Evolutionary conservation across 2,113 vertebrate species (phyloP).

Genomic region (Centropristis striata): DNA sequence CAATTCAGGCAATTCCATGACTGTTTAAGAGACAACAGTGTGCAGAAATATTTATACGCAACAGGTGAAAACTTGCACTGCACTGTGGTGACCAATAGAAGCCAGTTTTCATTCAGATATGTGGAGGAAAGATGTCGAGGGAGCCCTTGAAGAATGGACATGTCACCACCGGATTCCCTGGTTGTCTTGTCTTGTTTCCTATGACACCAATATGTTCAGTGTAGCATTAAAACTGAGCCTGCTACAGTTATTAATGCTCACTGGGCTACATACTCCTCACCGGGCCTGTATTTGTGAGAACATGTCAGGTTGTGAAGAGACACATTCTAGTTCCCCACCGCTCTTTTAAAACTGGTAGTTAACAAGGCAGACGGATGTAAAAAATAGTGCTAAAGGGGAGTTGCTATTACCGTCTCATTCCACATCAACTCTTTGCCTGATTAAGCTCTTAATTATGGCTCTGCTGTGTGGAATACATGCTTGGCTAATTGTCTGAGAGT

Average conservation of each 20-base stretch:
- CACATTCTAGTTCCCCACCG: not conserved
- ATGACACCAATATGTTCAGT: too few relatives aligned
- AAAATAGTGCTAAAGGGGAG: constrained; percentile 42
- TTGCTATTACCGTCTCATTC: constrained; percentile 58
- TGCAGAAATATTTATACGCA: too few relatives aligned
- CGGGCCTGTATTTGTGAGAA: not conserved
- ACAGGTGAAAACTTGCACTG: too few relatives aligned
- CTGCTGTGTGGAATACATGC: constrained; percentile 54
- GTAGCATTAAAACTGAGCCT: too few relatives aligned
- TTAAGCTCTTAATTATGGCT: constrained; percentile 72
- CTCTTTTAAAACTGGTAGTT: not conserved
- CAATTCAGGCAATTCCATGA: too few relatives aligned
- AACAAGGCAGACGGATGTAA: constrained; percentile 48
- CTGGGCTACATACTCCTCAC: not conserved
- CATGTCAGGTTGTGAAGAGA: constrained; percentile 20
- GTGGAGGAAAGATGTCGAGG: too few relatives aligned
- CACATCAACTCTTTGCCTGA: constrained; percentile 53
- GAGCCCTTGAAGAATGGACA: too few relatives aligned
- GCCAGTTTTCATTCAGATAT: too few relatives aligned
- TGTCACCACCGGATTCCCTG: too few relatives aligned
- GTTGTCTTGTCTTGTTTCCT: too few relatives aligned
- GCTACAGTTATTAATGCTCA: not conserved
- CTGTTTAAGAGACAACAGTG: too few relatives aligned
- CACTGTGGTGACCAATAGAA: too few relatives aligned
- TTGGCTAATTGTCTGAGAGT: constrained; percentile 68